Base-by-base conservation (phyloP, 2,113 vertebrate genomes). In the Aegithalos caudatus region DNA sequence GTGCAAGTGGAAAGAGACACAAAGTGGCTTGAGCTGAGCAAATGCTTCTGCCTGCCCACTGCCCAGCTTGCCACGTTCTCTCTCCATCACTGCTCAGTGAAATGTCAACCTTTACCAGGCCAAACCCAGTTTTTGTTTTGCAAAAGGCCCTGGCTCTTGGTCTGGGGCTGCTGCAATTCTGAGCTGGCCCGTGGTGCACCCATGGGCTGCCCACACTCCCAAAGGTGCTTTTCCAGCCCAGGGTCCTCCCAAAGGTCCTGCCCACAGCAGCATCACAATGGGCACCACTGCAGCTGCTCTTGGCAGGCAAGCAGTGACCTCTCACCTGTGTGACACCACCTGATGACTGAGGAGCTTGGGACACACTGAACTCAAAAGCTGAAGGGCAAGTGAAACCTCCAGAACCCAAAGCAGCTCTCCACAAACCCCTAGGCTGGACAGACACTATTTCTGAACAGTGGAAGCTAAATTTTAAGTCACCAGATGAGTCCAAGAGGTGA, bases 221-320 rank as follows among this genome's bases (percentile, higher is more conserved):
- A 21, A 23, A 67, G 0, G 12, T 27, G 4, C 45, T 56, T 25
- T 19, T 6, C 35, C 40, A 72, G 38, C 7, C n/a, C 42, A 29
- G 12, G 9, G 7, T 15, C 9, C 25, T 44, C 40, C 47, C 0
- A 0, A 23, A 4, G 1, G 14, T 28, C 50, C 44, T 82, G 45
- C 2, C 5, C 47, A 31, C 24, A 57, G 70, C 50, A 57, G 44
- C 8, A n/a, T 8, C 45, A 16, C 7, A 1, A 11, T 1, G 24
- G 74, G 56, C 45, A 78, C 27, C 47, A 10, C 33, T 47, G 44
- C 31, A 44, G 73, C 69, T 81, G 35, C 66, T 23, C 33, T 11
- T 10, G 33, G 45, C 1, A 0, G 3, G 33, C 10, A 11, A 45
- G 81, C 73, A 29, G 24, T 1, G 4, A 24, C 22, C 56, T 31